These are phyloP conservation scores for Morus bassanus DNA, from an alignment of 2,797 vertebrate species.

Conservation along the genomic window DNA sequence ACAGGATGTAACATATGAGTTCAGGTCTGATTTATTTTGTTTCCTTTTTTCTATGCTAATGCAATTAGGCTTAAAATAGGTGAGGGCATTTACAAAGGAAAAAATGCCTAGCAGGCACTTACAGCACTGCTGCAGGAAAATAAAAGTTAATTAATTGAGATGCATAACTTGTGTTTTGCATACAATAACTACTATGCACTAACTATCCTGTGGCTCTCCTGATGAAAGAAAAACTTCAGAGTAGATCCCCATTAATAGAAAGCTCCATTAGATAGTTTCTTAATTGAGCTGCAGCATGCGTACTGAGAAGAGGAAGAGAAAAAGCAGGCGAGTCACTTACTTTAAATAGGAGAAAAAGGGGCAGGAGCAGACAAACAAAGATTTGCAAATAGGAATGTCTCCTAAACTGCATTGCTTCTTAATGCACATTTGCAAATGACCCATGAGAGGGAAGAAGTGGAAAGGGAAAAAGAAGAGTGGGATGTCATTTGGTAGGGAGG, in stretches of 20 bases:
- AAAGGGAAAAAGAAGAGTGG: neutral
- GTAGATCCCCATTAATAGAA: neutral
- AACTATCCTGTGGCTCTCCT: neutral
- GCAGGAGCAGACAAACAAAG: neutral
- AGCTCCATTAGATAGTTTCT: neutral
- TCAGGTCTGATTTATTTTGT: constrained; percentile 24
- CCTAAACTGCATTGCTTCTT: neutral
- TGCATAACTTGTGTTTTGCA: neutral
- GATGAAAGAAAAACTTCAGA: neutral
- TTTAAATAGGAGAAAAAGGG: neutral
- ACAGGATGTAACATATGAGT: neutral
- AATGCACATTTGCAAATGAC: neutral
- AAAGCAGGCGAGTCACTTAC: neutral
- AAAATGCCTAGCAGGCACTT: constrained; percentile 11
- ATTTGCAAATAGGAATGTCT: neutral
- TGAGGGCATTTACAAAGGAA: constrained; percentile 38
- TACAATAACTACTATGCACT: neutral
- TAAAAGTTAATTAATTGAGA: constrained; percentile 10
- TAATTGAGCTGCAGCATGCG: neutral
- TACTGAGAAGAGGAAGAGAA: neutral
- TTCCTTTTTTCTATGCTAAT: constrained; percentile 35
- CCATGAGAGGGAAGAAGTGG: neutral
- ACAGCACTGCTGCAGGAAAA: constrained; percentile 12
- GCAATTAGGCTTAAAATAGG: constrained; percentile 4
- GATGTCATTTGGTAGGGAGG: neutral